Base-by-base conservation (phyloP, 2,113 vertebrate genomes). In the Antennarius striatus region DNA sequence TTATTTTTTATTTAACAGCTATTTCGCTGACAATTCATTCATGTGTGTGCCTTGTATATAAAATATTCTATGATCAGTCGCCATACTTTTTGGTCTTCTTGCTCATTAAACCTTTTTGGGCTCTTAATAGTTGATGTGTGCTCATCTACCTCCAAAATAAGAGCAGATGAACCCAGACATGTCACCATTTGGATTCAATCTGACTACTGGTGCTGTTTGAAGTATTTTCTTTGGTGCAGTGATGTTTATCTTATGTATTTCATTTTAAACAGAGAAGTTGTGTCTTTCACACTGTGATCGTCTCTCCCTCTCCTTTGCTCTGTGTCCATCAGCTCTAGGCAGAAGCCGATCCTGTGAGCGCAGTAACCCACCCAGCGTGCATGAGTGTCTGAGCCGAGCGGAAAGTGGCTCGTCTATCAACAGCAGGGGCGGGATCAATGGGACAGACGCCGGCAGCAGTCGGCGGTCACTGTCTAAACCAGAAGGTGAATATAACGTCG, bases 331-430 rank as follows among this genome's bases (percentile, higher is more conserved):
- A 89, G 90, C 71, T 75, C 66, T 84, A 1, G 81, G 75, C 63
- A 76, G 73, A 6, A 82, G 77, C 60, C 68, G 65, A 0, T 53
- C 17, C 32, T 13, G 14, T 12, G 17, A 65, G 39, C 46, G 1
- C 22, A 66, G 40, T 8, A 58, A 14, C 56, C 2, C 42, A 0
- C 76, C 90, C 63, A 89, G 79, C 1, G 81, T 90, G 65, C 87
- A 88, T 56, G 88, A 47, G 71, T 91, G 90, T 76, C 63, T 91
- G 63, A 88, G 3, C 40, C 82, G 90, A 55, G 85, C 73, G 0
- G 5, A n/a, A 0, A 3, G 64, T 10, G 64, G 60, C 45, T 46
- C 62, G 1, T 3, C 14, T 22, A 10, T 54, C 54, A 81, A 10
- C 73, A 70, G 48, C 71, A 66, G 56, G 73, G 45, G 43, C 28